phyloP scores from a whole-genome alignment of 2,113 vertebrate genomes.

The Asarcornis scutulata region DNA sequence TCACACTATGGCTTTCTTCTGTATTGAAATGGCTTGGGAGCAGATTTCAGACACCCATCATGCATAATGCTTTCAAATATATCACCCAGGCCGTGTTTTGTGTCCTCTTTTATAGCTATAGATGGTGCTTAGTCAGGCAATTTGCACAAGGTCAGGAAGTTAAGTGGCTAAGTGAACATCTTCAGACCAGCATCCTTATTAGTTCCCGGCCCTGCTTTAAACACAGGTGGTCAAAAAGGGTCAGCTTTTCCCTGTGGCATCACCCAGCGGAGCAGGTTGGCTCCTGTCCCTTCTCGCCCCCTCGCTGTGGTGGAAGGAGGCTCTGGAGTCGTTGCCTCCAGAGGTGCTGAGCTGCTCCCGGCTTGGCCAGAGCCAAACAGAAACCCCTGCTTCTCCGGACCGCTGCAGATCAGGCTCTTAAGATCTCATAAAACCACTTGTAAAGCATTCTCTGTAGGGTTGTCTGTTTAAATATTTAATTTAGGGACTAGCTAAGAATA shows the following conservation, averaged over 20 bases:
- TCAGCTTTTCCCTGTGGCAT: background rate
- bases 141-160: background rate
- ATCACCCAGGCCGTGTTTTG: background rate
- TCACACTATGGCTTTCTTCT: background rate
- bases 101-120: background rate
- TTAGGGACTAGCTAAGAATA: constrained; percentile 28
- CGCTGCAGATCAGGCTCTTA: background rate
- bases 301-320: background rate
- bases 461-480: constrained; percentile 11
- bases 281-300: background rate
- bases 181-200: background rate
- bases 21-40: background rate
- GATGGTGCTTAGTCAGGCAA: background rate
- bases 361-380: background rate
- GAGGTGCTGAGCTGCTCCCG: background rate
- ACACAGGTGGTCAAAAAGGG: background rate
- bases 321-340: background rate
- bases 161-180: background rate
- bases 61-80: background rate
- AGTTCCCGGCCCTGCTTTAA: background rate
- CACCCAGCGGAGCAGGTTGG: background rate
- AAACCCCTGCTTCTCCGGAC: background rate
- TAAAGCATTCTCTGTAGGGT: background rate
- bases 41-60: background rate
- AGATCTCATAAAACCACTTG: background rate